Percentiles rank a stretch among this genome's conserved stretches.
These are phyloP conservation scores for Plagodis dolabraria DNA, from an alignment of 2,888 invertebrate species.

Conservation along the genomic window DNA sequence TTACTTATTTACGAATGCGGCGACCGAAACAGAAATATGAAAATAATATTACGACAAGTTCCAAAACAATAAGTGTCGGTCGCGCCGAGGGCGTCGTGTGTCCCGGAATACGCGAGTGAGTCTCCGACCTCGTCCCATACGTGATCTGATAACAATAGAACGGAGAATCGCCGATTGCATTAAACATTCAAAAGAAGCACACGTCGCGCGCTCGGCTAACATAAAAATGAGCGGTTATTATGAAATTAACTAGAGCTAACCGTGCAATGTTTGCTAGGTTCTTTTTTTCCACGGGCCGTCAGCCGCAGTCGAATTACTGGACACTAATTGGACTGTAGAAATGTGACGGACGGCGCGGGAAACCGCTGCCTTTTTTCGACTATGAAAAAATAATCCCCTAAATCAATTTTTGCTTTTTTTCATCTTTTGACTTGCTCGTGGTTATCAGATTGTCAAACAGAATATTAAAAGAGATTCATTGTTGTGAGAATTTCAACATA, in stretches of 20 bases:
- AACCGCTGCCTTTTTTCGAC: slow-evolving; percentile 60
- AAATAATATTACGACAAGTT: slow-evolving; percentile 45
- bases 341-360: slow-evolving; percentile 77
- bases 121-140: slow-evolving; percentile 52
- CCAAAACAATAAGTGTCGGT: slow-evolving; percentile 62
- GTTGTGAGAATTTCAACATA: slow-evolving; percentile 18
- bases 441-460: slow-evolving; percentile 30
- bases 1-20: slow-evolving; percentile 2
- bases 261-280: slow-evolving; percentile 64
- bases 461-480: slow-evolving; percentile 17
- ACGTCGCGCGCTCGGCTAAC: slow-evolving; percentile 68
- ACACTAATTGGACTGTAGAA: slow-evolving; percentile 83
- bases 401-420: slow-evolving; percentile 49
- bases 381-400: slow-evolving; percentile 50
- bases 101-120: slow-evolving; percentile 72
- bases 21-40: slow-evolving; percentile 32
- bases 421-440: slow-evolving; percentile 35
- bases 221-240: slow-evolving; percentile 84
- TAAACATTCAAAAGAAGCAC: slow-evolving; percentile 75
- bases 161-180: slow-evolving; percentile 67
- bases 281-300: slow-evolving; percentile 74
- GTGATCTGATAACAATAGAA: slow-evolving; percentile 57
- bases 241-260: slow-evolving; percentile 79
- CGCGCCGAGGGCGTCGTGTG: slow-evolving; percentile 67
- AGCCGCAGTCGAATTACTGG: slow-evolving; percentile 79